Conservation (phyloP, 2,113 vertebrate genomes). For the Fregata magnificens region DNA sequence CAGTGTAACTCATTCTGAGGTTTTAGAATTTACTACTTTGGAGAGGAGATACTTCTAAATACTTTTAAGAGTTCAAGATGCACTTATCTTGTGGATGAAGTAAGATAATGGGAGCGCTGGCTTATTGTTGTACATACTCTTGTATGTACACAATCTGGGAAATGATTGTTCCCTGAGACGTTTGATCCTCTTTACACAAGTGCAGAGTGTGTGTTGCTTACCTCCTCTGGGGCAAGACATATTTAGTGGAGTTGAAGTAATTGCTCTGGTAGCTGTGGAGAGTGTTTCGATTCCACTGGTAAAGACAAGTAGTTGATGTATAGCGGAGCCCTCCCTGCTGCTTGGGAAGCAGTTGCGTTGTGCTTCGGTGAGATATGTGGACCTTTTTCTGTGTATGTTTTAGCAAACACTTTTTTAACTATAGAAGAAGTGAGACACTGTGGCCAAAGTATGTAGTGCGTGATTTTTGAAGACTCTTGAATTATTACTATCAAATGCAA, state of each 20-base stretch:
- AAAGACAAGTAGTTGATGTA: neutral
- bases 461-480: neutral
- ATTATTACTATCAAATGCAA: neutral
- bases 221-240: neutral
- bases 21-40: neutral
- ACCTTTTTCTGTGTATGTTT: neutral
- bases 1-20: neutral
- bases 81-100: neutral
- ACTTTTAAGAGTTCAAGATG: neutral
- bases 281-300: neutral
- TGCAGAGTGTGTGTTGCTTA: neutral
- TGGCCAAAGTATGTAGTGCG: neutral
- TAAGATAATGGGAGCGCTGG: rapidly evolving
- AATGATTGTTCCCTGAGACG: neutral
- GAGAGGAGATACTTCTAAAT: neutral
- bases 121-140: neutral
- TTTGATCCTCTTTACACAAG: neutral
- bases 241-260: neutral
- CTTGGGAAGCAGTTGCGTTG: neutral
- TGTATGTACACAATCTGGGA: too few species aligned
- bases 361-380: neutral
- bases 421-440: neutral
- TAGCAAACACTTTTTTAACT: neutral
- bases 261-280: neutral
- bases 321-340: neutral